Conservation (phyloP, 2,113 vertebrate genomes). For the Ailuropoda melanoleuca region DNA sequence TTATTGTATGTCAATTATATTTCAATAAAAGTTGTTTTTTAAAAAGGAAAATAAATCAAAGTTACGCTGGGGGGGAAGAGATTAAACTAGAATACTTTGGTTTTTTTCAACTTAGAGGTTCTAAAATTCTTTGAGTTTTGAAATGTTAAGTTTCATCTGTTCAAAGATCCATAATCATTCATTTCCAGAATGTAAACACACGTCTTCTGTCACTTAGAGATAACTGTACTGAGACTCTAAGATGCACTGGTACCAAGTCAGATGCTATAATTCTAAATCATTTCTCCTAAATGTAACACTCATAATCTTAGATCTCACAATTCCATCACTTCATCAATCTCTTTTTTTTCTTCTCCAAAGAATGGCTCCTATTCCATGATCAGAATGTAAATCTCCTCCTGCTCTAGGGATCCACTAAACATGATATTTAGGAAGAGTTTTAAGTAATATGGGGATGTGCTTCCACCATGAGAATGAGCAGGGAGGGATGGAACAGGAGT, state of each 20-base stretch:
- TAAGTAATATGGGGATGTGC: not conserved
- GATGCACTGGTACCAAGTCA: not conserved
- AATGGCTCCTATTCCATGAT: not conserved
- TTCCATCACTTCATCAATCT: constrained; percentile 41
- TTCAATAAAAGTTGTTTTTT: not conserved
- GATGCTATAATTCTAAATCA: constrained; percentile 49
- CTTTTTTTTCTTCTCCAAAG: not conserved
- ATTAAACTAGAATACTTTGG: constrained; percentile 1
- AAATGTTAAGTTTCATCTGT: constrained; percentile 59
- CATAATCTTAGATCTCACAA: not conserved
- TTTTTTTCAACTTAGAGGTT: constrained; percentile 61
- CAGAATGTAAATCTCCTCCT: constrained; percentile 37
- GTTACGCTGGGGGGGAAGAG: not conserved
- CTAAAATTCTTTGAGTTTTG: constrained; percentile 34
- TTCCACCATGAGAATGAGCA: not conserved
- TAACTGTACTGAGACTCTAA: constrained; percentile 21
- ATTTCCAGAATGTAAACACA: constrained; percentile 64
- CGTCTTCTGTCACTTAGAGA: constrained; percentile 49
- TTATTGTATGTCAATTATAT: constrained; percentile 16
- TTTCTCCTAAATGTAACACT: not conserved
- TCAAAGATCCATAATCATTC: constrained; percentile 55
- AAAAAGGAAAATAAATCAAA: constrained; percentile 50
- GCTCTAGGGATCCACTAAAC: not conserved
- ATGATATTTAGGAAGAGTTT: not conserved
- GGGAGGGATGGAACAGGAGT: not conserved